Evolutionary conservation across 2,888 invertebrate species (phyloP), one percentile per base, ranked within the genome.

Genomic region (Calliphora vomitoria): DNA sequence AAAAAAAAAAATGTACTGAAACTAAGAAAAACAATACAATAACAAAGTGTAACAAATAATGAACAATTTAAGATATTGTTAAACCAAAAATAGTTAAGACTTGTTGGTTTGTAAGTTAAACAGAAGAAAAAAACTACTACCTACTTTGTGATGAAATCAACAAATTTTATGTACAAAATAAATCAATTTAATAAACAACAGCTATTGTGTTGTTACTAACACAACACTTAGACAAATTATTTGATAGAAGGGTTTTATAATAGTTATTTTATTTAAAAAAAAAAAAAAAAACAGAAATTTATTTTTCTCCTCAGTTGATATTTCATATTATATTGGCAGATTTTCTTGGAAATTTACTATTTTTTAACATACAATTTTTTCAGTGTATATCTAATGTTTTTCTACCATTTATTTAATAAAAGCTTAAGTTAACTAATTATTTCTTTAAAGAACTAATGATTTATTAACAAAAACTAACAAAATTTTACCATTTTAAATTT

Each of bases 141-240:
- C 41, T n/a, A 64, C n/a, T 11, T 18, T 38, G 13, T 85, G 74
- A 85, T 80, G 85, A 85, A 85, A 85, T 85, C 68, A 44, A 80
- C 50, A 50, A 72, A 72, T 69, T 64, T 64, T 15, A 55, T 66
- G 53, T 44, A 69, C 31, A 55, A 84, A 79, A 72, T 79, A 79
- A 83, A 72, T 84, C 58, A 79, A 66, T 79, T 79, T 78, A 25
- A 75, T 18, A 82, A 20, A 74, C 75, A 47, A 38, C 31, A 60
- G 11, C 41, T 47, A 25, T 62, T 60, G 58, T 31, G 41, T 25
- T 20, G 6, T 58, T 71, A 0, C 4, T n/a, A n/a, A 25, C n/a
- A 4, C 50, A 25, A 72, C 71, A 80, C 53, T 71, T 8, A 62
- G 18, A 11, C n/a, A 53, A 76, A 79, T 38, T 18, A 8, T 31